A percentile compares a stretch with the other conserved stretches of the same genome.
These are phyloP conservation scores for Bambusicola thoracicus DNA, from an alignment of 2,113 vertebrate species.

Conservation along the genomic window DNA sequence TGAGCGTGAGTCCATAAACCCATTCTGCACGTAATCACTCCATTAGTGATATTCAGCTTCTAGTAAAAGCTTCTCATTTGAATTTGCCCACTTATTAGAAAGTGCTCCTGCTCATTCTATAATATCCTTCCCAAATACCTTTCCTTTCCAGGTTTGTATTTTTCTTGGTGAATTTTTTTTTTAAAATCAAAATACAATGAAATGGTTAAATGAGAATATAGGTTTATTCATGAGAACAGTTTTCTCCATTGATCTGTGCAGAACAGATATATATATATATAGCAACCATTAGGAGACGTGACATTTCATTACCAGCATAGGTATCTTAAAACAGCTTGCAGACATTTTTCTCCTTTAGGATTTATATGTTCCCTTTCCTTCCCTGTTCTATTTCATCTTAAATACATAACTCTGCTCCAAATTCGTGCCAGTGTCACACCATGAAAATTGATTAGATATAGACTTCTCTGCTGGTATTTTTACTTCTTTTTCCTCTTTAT, in stretches of 20 bases:
- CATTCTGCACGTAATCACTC: background rate
- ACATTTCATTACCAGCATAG: constrained; percentile 37
- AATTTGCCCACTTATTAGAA: background rate
- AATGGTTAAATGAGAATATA: constrained; percentile 16
- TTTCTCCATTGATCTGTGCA: constrained; percentile 38
- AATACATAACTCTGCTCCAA: background rate
- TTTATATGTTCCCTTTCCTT: background rate
- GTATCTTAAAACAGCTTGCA: constrained; percentile 15
- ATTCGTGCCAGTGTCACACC: background rate
- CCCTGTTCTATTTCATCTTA: background rate
- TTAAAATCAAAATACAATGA: background rate
- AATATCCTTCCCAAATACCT: background rate
- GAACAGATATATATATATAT: constrained; percentile 4
- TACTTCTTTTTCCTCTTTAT: constrained; percentile 27
- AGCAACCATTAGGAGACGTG: constrained; percentile 1
- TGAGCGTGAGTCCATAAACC: background rate
- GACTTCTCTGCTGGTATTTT: background rate
- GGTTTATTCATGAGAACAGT: constrained; percentile 31
- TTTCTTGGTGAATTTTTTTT: background rate
- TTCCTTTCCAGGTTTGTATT: background rate
- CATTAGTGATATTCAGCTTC: background rate
- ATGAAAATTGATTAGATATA: background rate
- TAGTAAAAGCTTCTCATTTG: background rate
- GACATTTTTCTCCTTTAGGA: constrained; percentile 11
- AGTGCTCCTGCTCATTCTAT: background rate